phyloP scores from a whole-genome alignment of 2,888 invertebrate species.

The Odontomyia ornata region DNA sequence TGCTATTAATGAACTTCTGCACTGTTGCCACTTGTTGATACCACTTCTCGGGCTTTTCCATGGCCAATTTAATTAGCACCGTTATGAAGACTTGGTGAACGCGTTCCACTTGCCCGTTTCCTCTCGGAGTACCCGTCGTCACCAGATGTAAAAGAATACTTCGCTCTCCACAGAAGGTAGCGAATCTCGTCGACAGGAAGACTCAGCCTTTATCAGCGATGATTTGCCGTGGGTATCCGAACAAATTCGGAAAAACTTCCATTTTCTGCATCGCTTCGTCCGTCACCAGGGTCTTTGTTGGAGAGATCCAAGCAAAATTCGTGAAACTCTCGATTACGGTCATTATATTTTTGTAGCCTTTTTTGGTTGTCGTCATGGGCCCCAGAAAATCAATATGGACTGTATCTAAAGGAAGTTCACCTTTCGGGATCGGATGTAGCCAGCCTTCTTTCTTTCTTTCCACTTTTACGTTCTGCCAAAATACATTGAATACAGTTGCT shows the following conservation, averaged over 20 bases:
- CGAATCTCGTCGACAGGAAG: constrained; percentile 58
- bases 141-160: constrained; percentile 57
- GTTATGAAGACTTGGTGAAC: no score
- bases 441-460: neutral
- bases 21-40: neutral
- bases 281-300: constrained; percentile 52
- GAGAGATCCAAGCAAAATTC: no score
- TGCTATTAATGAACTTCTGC: neutral
- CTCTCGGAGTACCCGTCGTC: no score
- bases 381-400: neutral
- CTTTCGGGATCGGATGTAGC: neutral
- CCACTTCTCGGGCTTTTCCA: constrained; percentile 17
- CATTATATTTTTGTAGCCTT: no score
- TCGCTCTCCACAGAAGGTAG: no score
- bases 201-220: constrained; percentile 57
- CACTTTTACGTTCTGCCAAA: neutral
- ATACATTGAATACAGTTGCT: neutral
- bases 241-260: constrained; percentile 53
- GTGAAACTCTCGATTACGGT: no score
- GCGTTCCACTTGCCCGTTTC: no score
- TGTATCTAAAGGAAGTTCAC: no score
- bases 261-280: constrained; percentile 55
- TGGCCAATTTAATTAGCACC: neutral
- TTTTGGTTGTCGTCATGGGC: no score
- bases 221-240: constrained; percentile 57